A percentile compares a stretch with the other conserved stretches of the same genome.
Evolutionary conservation across 2,113 vertebrate species (phyloP).

Genomic region (Lonchura striata): DNA sequence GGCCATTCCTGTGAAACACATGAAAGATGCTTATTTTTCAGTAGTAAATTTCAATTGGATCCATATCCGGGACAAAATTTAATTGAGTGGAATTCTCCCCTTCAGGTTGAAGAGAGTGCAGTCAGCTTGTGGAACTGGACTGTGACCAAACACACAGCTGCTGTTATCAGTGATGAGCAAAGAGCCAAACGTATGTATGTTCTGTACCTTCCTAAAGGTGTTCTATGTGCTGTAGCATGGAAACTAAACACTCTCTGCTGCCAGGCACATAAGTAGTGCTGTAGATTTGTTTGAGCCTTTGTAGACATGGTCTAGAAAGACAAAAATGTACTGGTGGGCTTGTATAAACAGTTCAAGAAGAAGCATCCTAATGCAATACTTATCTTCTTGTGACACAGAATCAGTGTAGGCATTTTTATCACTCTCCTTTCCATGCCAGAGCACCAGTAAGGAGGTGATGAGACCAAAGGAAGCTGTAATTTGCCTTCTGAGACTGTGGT

Average conservation of each 20-base stretch:
- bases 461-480: not conserved
- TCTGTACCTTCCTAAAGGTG: not conserved
- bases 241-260: not conserved
- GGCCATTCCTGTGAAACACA: not conserved
- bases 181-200: conserved; percentile 80
- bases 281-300: not conserved
- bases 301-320: not conserved
- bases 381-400: not conserved
- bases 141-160: conserved; percentile 74
- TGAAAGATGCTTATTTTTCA: not conserved
- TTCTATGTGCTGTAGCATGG: not conserved
- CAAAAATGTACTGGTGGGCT: not conserved
- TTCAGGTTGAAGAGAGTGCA: conserved; percentile 85
- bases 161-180: conserved; percentile 74
- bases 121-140: conserved; percentile 92
- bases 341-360: not conserved
- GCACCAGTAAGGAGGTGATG: not conserved
- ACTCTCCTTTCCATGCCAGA: not conserved
- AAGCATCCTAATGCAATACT: not conserved
- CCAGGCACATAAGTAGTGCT: not conserved
- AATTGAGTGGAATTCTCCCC: not conserved
- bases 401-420: not conserved
- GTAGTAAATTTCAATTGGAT: not conserved
- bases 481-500: not conserved
- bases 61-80: not conserved